Conservation (phyloP, 2,113 vertebrate species). For the Heptranchias perlo region DNA sequence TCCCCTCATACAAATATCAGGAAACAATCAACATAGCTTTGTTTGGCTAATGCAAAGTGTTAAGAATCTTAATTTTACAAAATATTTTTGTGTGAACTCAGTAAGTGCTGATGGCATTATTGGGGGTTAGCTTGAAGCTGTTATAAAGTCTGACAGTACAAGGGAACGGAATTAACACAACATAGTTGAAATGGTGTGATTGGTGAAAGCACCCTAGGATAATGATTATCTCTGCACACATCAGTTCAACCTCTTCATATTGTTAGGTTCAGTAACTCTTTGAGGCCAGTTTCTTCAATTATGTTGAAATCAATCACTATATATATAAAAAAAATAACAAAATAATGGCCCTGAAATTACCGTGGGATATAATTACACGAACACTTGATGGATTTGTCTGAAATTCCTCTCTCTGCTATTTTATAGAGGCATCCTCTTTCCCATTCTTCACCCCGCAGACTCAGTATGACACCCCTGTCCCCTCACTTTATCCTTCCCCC, state of each 20-base stretch:
- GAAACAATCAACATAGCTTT: no score
- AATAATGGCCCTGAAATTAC: not conserved
- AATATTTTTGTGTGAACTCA: no score
- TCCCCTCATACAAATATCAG: no score
- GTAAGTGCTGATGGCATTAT: not conserved
- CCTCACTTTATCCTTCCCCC: not conserved
- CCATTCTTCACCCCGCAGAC: not conserved
- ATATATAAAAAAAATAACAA: not conserved
- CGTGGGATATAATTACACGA: not conserved
- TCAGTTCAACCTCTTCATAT: not conserved
- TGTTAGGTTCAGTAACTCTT: not conserved
- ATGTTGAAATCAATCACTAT: not conserved
- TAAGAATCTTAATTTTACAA: no score
- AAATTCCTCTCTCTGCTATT: not conserved
- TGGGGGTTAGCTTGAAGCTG: not conserved
- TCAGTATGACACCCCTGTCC: not conserved
- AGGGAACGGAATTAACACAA: not conserved
- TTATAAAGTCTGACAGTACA: not conserved
- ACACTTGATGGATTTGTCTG: not conserved
- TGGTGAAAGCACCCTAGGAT: not conserved
- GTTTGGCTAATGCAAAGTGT: no score
- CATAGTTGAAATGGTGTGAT: not conserved
- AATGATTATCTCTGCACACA: not conserved
- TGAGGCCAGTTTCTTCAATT: not conserved
- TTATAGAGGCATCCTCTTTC: not conserved